These are phyloP conservation scores for Leptinotarsa haldemani DNA, from an alignment of 2,888 invertebrate species.

Conservation along the genomic window DNA sequence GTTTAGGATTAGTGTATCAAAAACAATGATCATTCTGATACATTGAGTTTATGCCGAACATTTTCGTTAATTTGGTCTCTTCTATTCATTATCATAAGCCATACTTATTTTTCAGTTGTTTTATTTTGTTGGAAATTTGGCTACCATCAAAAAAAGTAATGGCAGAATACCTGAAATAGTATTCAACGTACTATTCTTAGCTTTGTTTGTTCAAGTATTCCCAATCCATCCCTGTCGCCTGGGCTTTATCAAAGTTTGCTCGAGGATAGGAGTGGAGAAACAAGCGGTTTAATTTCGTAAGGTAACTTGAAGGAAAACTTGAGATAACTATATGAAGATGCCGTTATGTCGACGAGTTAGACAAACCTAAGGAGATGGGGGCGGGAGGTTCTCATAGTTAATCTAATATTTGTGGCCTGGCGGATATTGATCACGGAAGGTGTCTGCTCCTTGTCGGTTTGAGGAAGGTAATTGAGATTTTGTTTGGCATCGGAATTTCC, in stretches of 20 bases:
- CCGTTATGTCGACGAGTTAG: conserved; percentile 34
- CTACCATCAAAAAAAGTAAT: too few species aligned
- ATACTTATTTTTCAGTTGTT: too few species aligned
- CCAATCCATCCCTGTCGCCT: neutral
- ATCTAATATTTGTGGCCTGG: conserved; percentile 36
- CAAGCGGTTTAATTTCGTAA: conserved; percentile 34
- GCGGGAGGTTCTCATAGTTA: conserved; percentile 22
- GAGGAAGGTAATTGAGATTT: conserved; percentile 9
- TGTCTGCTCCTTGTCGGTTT: conserved; percentile 9
- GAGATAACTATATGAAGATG: conserved; percentile 33
- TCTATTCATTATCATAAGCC: too few species aligned
- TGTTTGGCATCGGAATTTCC: neutral
- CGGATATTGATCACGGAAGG: conserved; percentile 28
- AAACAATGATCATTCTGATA: too few species aligned
- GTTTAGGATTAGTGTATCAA: too few species aligned
- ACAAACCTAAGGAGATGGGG: conserved; percentile 26
- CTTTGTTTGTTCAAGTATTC: neutral
- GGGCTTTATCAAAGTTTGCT: neutral
- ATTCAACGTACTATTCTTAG: neutral
- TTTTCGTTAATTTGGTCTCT: neutral
- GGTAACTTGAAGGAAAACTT: conserved; percentile 34
- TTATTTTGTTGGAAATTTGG: too few species aligned
- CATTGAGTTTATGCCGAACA: too few species aligned
- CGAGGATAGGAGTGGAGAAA: conserved; percentile 2
- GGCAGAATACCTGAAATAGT: neutral